Conservation (phyloP, 2,888 invertebrate species). For the Ditylenchus weischeri region DNA sequence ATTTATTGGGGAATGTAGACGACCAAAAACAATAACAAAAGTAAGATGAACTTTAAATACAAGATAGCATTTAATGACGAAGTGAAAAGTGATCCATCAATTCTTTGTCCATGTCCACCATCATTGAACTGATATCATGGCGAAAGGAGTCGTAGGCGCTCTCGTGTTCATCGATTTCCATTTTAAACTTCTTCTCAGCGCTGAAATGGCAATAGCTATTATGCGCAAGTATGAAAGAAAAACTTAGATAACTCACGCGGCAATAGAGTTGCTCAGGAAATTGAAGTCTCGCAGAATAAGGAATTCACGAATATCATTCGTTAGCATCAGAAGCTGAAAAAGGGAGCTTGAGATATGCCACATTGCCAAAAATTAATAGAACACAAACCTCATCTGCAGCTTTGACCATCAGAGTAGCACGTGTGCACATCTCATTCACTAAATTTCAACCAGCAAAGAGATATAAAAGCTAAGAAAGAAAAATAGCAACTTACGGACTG, state of each 20-base stretch:
- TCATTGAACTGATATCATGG: constrained; percentile 38
- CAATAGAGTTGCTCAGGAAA: constrained; percentile 92
- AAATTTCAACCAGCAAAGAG: neutral
- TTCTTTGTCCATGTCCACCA: constrained; percentile 43
- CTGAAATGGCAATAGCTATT: constrained; percentile 27
- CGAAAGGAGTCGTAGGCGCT: constrained; percentile 28
- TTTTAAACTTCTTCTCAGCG: constrained; percentile 40
- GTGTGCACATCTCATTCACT: constrained; percentile 43
- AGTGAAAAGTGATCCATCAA: constrained; percentile 32
- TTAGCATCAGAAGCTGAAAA: constrained; percentile 91
- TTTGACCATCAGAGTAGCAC: constrained; percentile 47
- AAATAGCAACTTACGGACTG: constrained; percentile 31
- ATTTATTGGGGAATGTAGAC: neutral
- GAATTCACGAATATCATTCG: constrained; percentile 95
- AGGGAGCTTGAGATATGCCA: constrained; percentile 65
- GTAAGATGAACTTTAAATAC: too few species aligned
- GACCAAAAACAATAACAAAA: too few species aligned
- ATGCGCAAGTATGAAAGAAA: neutral
- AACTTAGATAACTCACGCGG: constrained; percentile 20
- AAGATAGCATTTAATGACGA: constrained; percentile 17
- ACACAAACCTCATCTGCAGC: constrained; percentile 6
- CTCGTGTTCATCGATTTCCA: constrained; percentile 30
- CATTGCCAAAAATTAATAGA: too few species aligned
- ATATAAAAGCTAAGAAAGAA: neutral
- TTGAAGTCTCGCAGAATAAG: constrained; percentile 95